Base-by-base conservation (phyloP, 2,113 vertebrate genomes). In the Canis aureus region DNA sequence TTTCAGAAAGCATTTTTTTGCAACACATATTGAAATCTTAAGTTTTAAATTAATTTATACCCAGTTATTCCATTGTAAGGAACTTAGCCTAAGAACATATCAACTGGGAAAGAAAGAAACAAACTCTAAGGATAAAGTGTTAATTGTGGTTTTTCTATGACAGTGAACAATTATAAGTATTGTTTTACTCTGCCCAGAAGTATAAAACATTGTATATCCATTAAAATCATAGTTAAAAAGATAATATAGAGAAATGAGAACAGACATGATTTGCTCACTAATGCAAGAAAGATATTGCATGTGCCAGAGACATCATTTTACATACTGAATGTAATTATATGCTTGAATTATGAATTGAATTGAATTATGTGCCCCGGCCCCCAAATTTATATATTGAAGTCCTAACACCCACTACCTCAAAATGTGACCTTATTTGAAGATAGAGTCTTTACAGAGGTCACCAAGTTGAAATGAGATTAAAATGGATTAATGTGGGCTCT, bases 31-130 rank as follows among this genome's bases (percentile, higher is more conserved):
- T 62, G 69, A 91, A 59, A 95, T 95, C 8, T 96, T 51, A 78
- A 85, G 74, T 69, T 91, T 93, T 35, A 88, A 95, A 62, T 57
- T 79, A 62, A 84, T 67, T 7, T 90, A 60, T 79, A 84, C 17
- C 11, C 1, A 89, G 35, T 76, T 84, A 95, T 59, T 64, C 51
- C 49, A 91, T 8, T n/a, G 17, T 59, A 88, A 53, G 4, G 2
- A 78, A 17, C 17, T 95, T 35, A 91, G 3, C 11, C 1, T 66
- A 71, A 89, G 22, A 85, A 97, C 88, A 85, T 80, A 91, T 3
- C 22, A 76, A 71, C 20, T 49, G 20, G 4, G 5, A 10, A 71
- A 35, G 66, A 73, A 74, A 62, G 53, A 51, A 55, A 1, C 23
- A 51, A 55, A 1, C 23, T 91, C 19, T 57, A 57, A 55, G 15